phyloP scores from a whole-genome alignment of 2,888 invertebrate species.

The Bombylius discolor region DNA sequence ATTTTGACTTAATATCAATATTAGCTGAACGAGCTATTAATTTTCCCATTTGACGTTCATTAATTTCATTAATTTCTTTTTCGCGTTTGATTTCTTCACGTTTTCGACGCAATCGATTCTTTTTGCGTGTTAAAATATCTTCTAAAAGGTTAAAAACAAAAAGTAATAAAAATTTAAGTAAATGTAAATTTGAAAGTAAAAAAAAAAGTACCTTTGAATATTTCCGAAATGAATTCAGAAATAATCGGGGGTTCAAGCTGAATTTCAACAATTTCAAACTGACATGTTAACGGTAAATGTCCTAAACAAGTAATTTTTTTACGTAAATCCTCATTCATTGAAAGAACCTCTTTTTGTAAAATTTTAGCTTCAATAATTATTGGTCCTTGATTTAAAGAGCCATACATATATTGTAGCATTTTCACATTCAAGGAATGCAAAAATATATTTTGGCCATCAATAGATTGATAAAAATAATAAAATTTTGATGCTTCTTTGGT shows the following conservation, averaged over 20 bases:
- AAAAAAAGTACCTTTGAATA: slow-evolving; percentile 50
- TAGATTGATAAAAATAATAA: slow-evolving; percentile 46
- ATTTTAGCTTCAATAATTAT: slow-evolving; percentile 58
- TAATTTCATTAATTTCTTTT: slow-evolving; percentile 57
- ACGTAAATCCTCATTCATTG: slow-evolving; percentile 72
- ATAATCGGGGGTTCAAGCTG: slow-evolving; percentile 61
- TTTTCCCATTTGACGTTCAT: slow-evolving; percentile 58
- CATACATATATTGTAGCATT: slow-evolving; percentile 78
- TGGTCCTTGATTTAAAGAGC: slow-evolving; percentile 66
- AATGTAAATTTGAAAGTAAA: background rate
- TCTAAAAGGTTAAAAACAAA: slow-evolving; percentile 36
- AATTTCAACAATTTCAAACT: slow-evolving; percentile 82
- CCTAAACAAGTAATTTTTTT: slow-evolving; percentile 60
- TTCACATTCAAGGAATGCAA: slow-evolving; percentile 81
- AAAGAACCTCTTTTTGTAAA: slow-evolving; percentile 74
- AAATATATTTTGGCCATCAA: slow-evolving; percentile 86
- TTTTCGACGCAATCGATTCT: slow-evolving; percentile 53
- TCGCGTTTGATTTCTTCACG: slow-evolving; percentile 70
- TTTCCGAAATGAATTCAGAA: slow-evolving; percentile 49
- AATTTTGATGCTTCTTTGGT: slow-evolving; percentile 11
- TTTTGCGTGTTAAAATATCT: slow-evolving; percentile 59
- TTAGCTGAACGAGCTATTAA: slow-evolving; percentile 46
- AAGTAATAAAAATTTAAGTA: background rate
- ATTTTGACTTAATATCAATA: slow-evolving; percentile 43
- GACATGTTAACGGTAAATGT: slow-evolving; percentile 82